Evolutionary conservation across 2,888 invertebrate genomes (phyloP).

Genomic region (Calameuta pallipes): DNA sequence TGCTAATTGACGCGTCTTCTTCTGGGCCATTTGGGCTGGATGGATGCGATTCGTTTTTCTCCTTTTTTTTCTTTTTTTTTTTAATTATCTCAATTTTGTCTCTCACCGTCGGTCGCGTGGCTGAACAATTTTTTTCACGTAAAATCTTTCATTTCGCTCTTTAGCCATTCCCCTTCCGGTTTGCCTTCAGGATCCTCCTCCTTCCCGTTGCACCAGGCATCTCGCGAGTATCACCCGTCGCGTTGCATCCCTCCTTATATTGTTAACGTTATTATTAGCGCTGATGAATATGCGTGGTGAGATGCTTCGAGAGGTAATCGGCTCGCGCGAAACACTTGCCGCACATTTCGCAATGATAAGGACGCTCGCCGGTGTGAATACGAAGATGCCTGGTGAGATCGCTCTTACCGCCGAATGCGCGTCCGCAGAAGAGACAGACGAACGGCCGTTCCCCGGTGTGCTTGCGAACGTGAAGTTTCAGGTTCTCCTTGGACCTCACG

Average conservation of each 20-base stretch:
- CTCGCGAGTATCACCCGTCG: neutral
- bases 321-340: slow-evolving; percentile 92
- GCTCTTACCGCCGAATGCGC: slow-evolving; percentile 90
- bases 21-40: slow-evolving; percentile 24
- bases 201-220: neutral
- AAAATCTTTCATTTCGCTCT: neutral
- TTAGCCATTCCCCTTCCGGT: neutral
- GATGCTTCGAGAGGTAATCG: slow-evolving; percentile 90
- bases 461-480: slow-evolving; percentile 88
- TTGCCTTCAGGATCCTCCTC: neutral
- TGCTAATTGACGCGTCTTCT: slow-evolving; percentile 31
- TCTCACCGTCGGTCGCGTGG: no score
- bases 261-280: slow-evolving; percentile 43
- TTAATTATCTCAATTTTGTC: neutral
- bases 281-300: slow-evolving; percentile 87
- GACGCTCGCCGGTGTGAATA: slow-evolving; percentile 89
- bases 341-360: slow-evolving; percentile 92
- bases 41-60: slow-evolving; percentile 10
- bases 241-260: neutral
- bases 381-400: slow-evolving; percentile 87
- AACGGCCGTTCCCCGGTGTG: slow-evolving; percentile 92
- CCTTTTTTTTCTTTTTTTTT: neutral
- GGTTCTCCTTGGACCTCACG: slow-evolving; percentile 88
- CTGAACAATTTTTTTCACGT: neutral
- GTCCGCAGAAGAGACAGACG: slow-evolving; percentile 88